phyloP scores from a whole-genome alignment of 1,140 invertebrate species.

The Plodia interpunctella region DNA sequence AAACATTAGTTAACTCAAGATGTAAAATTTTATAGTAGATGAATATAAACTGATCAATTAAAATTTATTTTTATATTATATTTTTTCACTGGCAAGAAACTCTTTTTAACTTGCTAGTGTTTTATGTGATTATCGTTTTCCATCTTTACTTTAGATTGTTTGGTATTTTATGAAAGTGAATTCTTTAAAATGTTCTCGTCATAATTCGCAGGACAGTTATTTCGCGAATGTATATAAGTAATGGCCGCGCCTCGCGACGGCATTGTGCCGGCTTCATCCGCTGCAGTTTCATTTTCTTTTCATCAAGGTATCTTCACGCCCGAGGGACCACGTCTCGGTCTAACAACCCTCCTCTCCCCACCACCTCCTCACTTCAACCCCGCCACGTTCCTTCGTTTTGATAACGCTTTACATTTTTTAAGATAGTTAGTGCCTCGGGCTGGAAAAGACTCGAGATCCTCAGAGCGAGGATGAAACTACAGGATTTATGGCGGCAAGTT shows the following conservation, averaged over 20 bases:
- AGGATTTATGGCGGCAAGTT: not conserved
- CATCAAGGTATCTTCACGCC: conserved; percentile 64
- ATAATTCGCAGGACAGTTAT: not conserved
- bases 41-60: too few species aligned
- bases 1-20: too few species aligned
- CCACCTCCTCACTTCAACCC: conserved; percentile 10
- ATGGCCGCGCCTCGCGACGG: not conserved
- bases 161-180: too few species aligned
- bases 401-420: conserved; percentile 51
- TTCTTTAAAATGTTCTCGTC: not conserved
- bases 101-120: too few species aligned
- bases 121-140: too few species aligned
- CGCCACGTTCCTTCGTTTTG: conserved; percentile 33
- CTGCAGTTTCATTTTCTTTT: conserved; percentile 63
- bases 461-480: not conserved
- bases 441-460: conserved; percentile 15
- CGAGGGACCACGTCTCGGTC: conserved; percentile 38
- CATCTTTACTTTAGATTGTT: too few species aligned
- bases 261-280: conserved; percentile 32
- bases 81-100: too few species aligned
- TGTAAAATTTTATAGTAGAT: too few species aligned
- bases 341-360: conserved; percentile 8
- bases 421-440: conserved; percentile 17
- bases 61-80: too few species aligned
- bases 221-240: not conserved